phyloP scores from a whole-genome alignment of 2,797 vertebrate genomes.

The Hafferia zeledoni region DNA sequence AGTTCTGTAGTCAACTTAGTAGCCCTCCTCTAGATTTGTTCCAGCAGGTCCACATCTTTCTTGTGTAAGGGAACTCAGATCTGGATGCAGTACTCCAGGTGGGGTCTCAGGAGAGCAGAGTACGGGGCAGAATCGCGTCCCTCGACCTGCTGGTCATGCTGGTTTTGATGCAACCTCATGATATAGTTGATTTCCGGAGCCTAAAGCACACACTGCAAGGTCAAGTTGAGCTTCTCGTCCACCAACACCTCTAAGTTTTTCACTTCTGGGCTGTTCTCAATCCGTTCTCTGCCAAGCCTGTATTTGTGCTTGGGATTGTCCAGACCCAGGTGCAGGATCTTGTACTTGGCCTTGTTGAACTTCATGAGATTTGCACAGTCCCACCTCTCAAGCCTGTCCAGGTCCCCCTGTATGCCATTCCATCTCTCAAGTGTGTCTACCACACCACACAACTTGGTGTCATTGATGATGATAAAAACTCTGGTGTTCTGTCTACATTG shows the following conservation, averaged over 20 bases:
- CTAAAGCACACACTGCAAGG: rapidly evolving
- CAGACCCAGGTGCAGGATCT: not conserved
- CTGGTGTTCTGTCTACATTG: not conserved
- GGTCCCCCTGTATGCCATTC: not conserved
- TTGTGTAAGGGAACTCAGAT: not conserved
- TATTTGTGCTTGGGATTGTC: not conserved
- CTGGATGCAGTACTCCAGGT: not conserved
- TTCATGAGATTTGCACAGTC: not conserved
- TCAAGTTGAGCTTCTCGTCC: not conserved
- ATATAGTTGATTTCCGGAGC: not conserved
- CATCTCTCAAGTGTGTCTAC: not conserved
- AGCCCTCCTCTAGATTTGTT: not conserved
- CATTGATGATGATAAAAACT: not conserved
- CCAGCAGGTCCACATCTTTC: not conserved
- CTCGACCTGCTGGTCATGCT: not conserved
- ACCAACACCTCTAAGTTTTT: not conserved
- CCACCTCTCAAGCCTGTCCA: not conserved
- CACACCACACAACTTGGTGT: too few relatives aligned
- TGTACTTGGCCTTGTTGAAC: not conserved
- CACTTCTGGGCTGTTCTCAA: not conserved
- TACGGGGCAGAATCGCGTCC: not conserved
- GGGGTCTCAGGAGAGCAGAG: not conserved
- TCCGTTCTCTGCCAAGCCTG: not conserved
- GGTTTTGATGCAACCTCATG: not conserved
- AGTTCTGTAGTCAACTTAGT: not conserved